A percentile compares a stretch with the other conserved stretches of the same genome.
Evolutionary conservation across 2,797 vertebrate species (phyloP).

Genomic region (Buceros bicornis): DNA sequence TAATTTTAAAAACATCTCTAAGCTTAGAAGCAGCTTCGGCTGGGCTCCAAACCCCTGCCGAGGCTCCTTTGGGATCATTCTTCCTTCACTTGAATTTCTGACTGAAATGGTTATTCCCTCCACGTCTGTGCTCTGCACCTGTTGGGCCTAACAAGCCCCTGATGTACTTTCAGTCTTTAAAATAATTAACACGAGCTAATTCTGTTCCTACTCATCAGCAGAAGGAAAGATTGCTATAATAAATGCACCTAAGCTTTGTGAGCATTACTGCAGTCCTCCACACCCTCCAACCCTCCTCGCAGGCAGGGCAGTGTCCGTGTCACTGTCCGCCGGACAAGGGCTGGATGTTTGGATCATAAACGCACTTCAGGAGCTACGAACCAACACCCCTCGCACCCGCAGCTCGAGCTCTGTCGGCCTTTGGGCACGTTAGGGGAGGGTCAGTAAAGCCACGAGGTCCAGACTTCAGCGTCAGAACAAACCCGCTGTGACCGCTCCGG

Average conservation of each 20-base stretch:
- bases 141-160: not conserved
- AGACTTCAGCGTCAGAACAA: too few relatives aligned
- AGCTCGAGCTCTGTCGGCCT: accelerated
- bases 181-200: not conserved
- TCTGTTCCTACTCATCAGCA: not conserved
- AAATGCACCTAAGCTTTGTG: not conserved
- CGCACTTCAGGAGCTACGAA: not conserved
- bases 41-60: too few relatives aligned
- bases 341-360: not conserved
- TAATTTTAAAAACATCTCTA: not conserved
- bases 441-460: not conserved
- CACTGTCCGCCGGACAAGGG: too few relatives aligned
- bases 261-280: not conserved
- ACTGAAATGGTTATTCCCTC: not conserved
- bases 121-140: not conserved
- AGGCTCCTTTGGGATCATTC: not conserved
- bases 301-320: not conserved
- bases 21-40: not conserved
- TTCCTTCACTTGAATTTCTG: not conserved
- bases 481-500: accelerated
- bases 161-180: not conserved
- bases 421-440: not conserved
- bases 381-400: accelerated
- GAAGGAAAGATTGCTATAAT: not conserved
- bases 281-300: not conserved